A percentile compares a stretch with the other conserved stretches of the same genome.
Evolutionary conservation across 92 coral and sea anemone species (phyloP).

Genomic region (Palythoa grandiflora): DNA sequence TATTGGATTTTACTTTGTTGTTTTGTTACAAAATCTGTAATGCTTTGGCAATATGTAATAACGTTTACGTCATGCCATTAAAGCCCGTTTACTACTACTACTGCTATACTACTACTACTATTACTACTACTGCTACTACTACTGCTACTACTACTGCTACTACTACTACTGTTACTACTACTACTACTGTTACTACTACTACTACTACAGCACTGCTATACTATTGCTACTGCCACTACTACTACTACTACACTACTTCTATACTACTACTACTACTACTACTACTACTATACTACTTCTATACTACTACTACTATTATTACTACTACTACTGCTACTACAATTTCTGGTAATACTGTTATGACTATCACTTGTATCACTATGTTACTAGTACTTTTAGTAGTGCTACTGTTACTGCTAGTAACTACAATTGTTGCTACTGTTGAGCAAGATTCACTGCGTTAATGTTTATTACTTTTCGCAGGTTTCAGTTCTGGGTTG

Average conservation of each 20-base stretch:
- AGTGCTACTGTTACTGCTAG: not conserved
- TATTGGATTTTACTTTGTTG: too few relatives aligned
- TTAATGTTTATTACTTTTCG: not conserved
- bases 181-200: not conserved
- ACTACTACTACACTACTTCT: not conserved
- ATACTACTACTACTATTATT: too few relatives aligned
- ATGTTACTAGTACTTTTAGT: not conserved
- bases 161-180: not conserved
- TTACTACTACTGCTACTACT: too few relatives aligned
- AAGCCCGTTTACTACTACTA: not conserved
- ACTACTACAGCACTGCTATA: too few relatives aligned
- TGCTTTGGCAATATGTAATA: too few relatives aligned
- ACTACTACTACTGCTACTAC: not conserved
- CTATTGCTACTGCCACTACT: too few relatives aligned
- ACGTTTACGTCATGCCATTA: too few relatives aligned
- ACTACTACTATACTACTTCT: too few relatives aligned
- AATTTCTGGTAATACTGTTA: not conserved
- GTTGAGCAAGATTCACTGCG: not conserved
- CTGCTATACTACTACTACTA: too few relatives aligned
- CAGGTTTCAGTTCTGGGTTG: conserved; percentile 61
- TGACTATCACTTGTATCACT: too few relatives aligned
- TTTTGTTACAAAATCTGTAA: too few relatives aligned
- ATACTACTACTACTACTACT: too few relatives aligned
- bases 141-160: not conserved
- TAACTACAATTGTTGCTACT: not conserved